These are phyloP conservation scores for Hedychridium roseum DNA, from an alignment of 2,888 invertebrate species.

Conservation along the genomic window DNA sequence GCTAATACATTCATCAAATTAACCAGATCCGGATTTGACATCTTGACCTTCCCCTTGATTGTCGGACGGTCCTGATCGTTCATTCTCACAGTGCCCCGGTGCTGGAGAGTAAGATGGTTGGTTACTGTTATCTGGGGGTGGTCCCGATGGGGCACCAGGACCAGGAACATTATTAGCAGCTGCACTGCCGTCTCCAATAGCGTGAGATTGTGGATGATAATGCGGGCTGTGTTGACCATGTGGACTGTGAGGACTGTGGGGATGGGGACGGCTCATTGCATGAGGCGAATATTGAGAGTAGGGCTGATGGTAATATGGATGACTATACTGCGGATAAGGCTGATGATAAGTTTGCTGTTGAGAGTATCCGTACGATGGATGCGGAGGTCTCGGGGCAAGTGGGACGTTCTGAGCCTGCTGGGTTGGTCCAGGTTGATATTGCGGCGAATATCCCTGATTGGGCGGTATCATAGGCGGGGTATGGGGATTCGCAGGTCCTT, in stretches of 20 bases:
- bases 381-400: constrained; percentile 67
- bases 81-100: constrained; percentile 49
- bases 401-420: constrained; percentile 66
- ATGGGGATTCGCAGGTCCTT: constrained; percentile 50
- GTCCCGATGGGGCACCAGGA: constrained; percentile 29
- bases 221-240: constrained; percentile 52
- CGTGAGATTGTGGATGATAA: constrained; percentile 61
- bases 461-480: constrained; percentile 54
- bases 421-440: constrained; percentile 60
- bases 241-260: constrained; percentile 60
- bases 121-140: constrained; percentile 42
- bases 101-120: constrained; percentile 49
- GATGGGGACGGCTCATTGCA: constrained; percentile 63
- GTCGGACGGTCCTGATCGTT: constrained; percentile 50
- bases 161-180: constrained; percentile 40
- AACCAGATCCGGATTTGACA: constrained; percentile 54
- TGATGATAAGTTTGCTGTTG: constrained; percentile 65
- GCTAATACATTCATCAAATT: no score
- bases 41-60: constrained; percentile 55
- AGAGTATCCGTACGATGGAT: constrained; percentile 66
- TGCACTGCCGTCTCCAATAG: constrained; percentile 50
- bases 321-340: constrained; percentile 65
- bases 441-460: constrained; percentile 61
- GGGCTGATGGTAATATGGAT: constrained; percentile 66
- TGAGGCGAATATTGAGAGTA: constrained; percentile 69